These are phyloP conservation scores for Phylloscopus whistleri DNA, from an alignment of 2,113 vertebrate species.

Conservation along the genomic window DNA sequence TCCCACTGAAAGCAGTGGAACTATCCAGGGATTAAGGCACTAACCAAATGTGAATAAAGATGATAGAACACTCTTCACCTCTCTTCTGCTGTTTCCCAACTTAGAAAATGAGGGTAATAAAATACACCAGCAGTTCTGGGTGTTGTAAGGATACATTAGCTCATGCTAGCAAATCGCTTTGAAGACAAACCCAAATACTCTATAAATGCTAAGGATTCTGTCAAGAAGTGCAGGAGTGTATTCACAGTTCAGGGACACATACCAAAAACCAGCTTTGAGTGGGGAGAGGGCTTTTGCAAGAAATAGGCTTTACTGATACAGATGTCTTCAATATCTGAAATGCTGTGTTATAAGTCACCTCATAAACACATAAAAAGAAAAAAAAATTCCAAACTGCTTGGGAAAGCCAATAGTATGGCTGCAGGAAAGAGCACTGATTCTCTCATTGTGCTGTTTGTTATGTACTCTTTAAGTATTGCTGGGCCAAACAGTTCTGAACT, in stretches of 20 bases:
- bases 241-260: neutral
- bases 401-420: neutral
- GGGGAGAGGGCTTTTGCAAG: neutral
- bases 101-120: constrained; percentile 7
- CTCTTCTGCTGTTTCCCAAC: neutral
- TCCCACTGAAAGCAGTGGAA: neutral
- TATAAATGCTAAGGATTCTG: neutral
- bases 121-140: neutral
- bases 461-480: neutral
- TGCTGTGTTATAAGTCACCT: neutral
- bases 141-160: neutral
- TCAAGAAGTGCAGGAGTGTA: neutral
- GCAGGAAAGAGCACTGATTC: neutral
- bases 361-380: neutral
- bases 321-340: neutral
- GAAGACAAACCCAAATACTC: neutral
- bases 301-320: neutral
- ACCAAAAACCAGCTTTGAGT: neutral
- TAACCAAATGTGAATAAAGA: neutral
- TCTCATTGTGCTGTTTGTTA: neutral
- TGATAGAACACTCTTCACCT: neutral
- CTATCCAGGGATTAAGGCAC: neutral
- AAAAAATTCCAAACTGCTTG: neutral
- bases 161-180: neutral
- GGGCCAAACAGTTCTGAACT: neutral